Percentiles rank a stretch among this genome's conserved stretches.
Evolutionary conservation across 2,113 vertebrate genomes (phyloP).

Genomic region (Hyaena hyaena): DNA sequence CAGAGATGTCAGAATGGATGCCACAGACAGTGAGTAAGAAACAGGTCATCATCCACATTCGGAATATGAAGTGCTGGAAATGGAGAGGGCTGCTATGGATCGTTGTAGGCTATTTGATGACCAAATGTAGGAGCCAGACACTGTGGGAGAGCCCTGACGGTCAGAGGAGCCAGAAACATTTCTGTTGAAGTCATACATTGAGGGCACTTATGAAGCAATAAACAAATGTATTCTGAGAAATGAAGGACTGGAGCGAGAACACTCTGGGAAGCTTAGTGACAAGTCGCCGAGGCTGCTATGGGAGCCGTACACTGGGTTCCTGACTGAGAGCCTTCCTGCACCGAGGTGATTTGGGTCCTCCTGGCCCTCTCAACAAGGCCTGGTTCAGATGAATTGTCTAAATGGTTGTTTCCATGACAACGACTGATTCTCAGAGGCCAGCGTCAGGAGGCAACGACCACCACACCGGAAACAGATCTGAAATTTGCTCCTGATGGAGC

Average conservation of each 20-base stretch:
- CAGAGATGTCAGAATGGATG: neutral
- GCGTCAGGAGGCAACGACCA: neutral
- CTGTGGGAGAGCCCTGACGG: neutral
- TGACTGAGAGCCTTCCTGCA: neutral
- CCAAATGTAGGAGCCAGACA: neutral
- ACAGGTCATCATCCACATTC: neutral
- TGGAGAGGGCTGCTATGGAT: rapidly evolving
- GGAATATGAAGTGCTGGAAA: neutral
- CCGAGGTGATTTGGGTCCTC: neutral
- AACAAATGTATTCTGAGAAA: neutral
- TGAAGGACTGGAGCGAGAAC: neutral
- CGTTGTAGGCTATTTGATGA: too few relatives aligned
- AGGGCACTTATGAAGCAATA: neutral
- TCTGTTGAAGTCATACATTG: neutral
- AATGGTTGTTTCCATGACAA: slow-evolving; percentile 67
- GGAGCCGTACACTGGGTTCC: neutral
- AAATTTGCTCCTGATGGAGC: neutral
- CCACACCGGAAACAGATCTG: neutral
- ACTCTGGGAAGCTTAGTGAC: neutral
- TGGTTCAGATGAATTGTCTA: neutral
- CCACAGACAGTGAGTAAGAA: neutral
- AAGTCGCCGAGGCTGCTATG: rapidly evolving
- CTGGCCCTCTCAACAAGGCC: neutral
- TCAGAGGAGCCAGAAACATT: neutral
- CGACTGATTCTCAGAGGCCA: neutral